Evolutionary conservation across 2,797 vertebrate species (phyloP).

Genomic region (Bovichtus diacanthus): DNA sequence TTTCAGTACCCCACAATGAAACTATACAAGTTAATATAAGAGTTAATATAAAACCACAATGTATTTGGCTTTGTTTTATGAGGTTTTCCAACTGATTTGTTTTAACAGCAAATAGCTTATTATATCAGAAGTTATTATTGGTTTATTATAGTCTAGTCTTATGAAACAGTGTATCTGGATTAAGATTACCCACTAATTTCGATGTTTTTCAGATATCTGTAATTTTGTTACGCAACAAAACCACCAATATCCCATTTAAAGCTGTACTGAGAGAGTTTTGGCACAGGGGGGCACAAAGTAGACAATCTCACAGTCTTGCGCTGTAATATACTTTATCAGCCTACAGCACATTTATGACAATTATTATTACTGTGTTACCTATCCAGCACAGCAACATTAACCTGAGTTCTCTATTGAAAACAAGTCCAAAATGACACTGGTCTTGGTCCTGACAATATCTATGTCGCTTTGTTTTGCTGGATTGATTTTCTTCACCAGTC

Average conservation of each 20-base stretch:
- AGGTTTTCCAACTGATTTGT: conserved; percentile 37
- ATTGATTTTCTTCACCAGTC: background rate
- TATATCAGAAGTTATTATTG: conserved; percentile 33
- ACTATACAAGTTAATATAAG: conserved; percentile 44
- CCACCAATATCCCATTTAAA: conserved; percentile 9
- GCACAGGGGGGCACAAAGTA: background rate
- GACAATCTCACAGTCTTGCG: background rate
- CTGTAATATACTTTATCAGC: background rate
- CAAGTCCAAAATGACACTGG: background rate
- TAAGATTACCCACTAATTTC: conserved; percentile 24
- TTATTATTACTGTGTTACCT: background rate
- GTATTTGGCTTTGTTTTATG: conserved; percentile 18
- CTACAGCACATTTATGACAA: background rate
- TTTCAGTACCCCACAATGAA: conserved; percentile 34
- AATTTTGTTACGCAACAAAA: conserved; percentile 6
- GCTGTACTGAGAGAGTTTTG: background rate
- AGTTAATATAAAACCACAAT: conserved; percentile 41
- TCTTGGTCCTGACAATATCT: background rate
- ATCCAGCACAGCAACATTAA: too few species aligned
- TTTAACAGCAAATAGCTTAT: conserved; percentile 38
- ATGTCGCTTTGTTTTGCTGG: background rate
- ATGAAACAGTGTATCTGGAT: conserved; percentile 16
- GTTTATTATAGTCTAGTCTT: conserved; percentile 23
- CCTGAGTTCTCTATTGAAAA: background rate
- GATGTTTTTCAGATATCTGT: conserved; percentile 10